Conservation (phyloP, 2,888 invertebrate genomes). For the Agapetus fuscipes region DNA sequence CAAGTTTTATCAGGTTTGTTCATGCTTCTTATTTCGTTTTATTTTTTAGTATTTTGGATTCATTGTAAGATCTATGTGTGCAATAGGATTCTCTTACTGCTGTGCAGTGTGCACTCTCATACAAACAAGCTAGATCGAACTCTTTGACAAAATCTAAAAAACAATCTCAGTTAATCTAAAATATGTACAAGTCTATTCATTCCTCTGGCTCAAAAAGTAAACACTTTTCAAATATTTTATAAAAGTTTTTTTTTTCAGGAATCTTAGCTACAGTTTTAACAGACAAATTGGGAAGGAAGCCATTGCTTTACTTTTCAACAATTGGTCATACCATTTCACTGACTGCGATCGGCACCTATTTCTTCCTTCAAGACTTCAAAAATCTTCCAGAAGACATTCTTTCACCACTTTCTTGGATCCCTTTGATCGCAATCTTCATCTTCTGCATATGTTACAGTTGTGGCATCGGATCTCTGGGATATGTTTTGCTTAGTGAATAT, state of each 20-base stretch:
- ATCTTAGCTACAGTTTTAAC: slow-evolving; percentile 28
- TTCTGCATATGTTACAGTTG: slow-evolving; percentile 41
- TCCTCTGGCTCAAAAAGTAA: too few species aligned
- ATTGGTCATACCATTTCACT: slow-evolving; percentile 33
- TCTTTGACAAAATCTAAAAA: too few species aligned
- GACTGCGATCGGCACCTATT: slow-evolving; percentile 33
- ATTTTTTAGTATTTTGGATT: not conserved
- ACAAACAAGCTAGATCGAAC: too few species aligned
- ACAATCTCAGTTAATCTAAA: too few species aligned
- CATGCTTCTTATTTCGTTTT: slow-evolving; percentile 28
- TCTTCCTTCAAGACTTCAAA: slow-evolving; percentile 32
- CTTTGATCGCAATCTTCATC: slow-evolving; percentile 31
- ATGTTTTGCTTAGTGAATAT: slow-evolving; percentile 42
- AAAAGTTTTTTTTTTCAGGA: slow-evolving; percentile 7
- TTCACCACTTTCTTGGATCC: slow-evolving; percentile 31
- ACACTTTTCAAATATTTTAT: too few species aligned
- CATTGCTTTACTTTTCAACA: slow-evolving; percentile 42
- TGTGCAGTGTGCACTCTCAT: too few species aligned
- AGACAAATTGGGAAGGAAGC: slow-evolving; percentile 45
- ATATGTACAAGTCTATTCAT: too few species aligned
- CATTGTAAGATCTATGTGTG: too few species aligned
- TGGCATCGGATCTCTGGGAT: slow-evolving; percentile 44
- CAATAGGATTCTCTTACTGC: too few species aligned
- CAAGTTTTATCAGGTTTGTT: slow-evolving; percentile 31
- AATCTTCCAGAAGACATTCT: slow-evolving; percentile 26